A percentile compares a stretch with the other conserved stretches of the same genome.
These are phyloP conservation scores for Montifringilla adamsi DNA, from an alignment of 2,113 vertebrate genomes.

Conservation along the genomic window DNA sequence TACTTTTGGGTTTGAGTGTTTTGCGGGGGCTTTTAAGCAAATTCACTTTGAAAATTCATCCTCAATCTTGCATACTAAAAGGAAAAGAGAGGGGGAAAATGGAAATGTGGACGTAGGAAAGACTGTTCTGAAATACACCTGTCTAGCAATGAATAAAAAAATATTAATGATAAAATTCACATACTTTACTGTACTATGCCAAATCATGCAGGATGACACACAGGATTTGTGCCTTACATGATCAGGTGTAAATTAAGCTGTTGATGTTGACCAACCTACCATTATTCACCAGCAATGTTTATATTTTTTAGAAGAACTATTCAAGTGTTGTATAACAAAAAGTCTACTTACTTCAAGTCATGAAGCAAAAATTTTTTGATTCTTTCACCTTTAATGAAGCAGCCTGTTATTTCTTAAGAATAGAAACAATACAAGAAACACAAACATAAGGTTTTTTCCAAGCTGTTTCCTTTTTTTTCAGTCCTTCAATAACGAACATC, in stretches of 20 bases:
- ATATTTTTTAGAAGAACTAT: neutral
- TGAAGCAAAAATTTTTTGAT: neutral
- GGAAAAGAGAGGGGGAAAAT: neutral
- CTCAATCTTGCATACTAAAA: neutral
- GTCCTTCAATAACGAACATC: neutral
- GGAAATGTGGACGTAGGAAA: rapidly evolving
- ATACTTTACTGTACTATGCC: neutral
- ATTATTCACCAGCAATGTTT: neutral
- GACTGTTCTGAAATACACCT: neutral
- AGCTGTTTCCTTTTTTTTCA: neutral
- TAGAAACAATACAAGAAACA: neutral
- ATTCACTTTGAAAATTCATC: neutral
- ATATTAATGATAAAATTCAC: neutral
- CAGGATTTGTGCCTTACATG: neutral
- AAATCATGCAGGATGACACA: neutral
- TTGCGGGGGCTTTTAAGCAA: neutral
- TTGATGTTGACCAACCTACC: neutral
- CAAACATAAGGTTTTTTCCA: neutral
- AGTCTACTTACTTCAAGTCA: neutral
- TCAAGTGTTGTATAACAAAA: neutral
- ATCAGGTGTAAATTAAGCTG: neutral
- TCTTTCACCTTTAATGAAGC: neutral
- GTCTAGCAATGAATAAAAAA: neutral
- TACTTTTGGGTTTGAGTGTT: neutral
- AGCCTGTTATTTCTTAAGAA: neutral